Conservation (phyloP, 2,888 invertebrate species). For the Sinodicranocentrus sp. region DNA sequence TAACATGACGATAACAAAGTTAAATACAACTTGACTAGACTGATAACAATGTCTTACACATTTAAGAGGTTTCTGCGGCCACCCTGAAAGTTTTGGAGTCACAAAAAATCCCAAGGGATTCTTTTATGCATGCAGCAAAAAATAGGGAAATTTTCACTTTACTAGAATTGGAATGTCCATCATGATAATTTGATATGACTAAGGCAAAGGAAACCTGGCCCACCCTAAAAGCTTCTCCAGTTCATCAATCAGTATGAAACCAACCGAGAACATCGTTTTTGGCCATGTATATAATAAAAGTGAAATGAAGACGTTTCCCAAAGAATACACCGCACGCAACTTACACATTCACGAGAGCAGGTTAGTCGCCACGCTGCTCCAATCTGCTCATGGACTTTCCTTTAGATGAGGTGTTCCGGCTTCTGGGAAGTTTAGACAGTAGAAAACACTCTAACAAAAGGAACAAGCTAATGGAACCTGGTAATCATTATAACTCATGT, state of each 20-base stretch:
- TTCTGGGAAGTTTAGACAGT: not conserved
- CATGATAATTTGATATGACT: not conserved
- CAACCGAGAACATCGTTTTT: not conserved
- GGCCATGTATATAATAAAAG: not conserved
- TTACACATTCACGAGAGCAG: not conserved
- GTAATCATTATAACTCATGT: too few species aligned
- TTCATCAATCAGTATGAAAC: not conserved
- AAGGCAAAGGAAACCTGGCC: not conserved
- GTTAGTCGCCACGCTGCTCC: too few species aligned
- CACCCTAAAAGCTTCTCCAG: constrained; percentile 13
- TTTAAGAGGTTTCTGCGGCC: not conserved
- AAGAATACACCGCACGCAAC: not conserved
- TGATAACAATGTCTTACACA: not conserved
- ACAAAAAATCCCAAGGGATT: too few species aligned
- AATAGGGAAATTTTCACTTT: not conserved
- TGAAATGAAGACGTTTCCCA: not conserved
- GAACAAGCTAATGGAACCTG: constrained; percentile 8
- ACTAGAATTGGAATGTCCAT: too few species aligned
- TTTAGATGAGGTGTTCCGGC: not conserved
- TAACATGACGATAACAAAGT: not conserved
- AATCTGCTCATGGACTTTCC: not conserved
- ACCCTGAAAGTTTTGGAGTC: constrained; percentile 3
- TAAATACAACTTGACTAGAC: not conserved
- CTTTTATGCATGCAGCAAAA: not conserved
- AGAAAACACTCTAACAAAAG: not conserved